Percentiles rank a stretch among this genome's conserved stretches.
phyloP scores from a whole-genome alignment of 2,113 vertebrate genomes.

The Aptenodytes forsteri region DNA sequence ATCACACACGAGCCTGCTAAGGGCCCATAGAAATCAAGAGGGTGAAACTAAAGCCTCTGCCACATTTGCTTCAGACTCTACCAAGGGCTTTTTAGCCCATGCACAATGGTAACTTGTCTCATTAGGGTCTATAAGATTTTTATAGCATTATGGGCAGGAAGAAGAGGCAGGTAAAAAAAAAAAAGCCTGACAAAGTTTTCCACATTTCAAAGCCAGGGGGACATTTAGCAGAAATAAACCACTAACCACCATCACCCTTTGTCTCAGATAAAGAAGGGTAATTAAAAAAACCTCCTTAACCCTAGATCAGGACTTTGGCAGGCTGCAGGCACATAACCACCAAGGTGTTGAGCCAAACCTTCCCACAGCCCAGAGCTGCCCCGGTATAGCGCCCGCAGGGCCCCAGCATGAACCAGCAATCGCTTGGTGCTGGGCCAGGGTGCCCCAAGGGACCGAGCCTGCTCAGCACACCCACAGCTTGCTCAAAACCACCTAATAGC shows the following conservation, averaged over 20 bases:
- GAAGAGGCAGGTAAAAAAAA: background rate
- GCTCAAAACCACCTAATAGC: background rate
- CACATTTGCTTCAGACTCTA: rapidly evolving
- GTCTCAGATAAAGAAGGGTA: background rate
- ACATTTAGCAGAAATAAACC: background rate
- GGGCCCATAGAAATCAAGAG: background rate
- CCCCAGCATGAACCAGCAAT: background rate
- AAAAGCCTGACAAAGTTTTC: background rate
- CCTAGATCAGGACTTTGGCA: rapidly evolving
- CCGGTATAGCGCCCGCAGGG: background rate
- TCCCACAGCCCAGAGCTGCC: background rate
- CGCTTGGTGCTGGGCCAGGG: background rate
- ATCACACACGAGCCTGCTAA: background rate
- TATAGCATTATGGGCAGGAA: background rate
- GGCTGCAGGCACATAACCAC: background rate
- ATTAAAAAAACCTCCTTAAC: background rate
- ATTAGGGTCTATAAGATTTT: background rate
- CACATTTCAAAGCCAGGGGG: background rate
- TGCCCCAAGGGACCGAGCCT: background rate
- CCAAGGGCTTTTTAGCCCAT: background rate
- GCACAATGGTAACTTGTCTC: background rate
- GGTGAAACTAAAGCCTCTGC: background rate
- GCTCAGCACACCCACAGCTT: background rate
- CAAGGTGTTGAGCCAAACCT: background rate
- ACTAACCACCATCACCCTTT: background rate